Conservation (phyloP, 2,888 invertebrate species). For the Automeris io region DNA sequence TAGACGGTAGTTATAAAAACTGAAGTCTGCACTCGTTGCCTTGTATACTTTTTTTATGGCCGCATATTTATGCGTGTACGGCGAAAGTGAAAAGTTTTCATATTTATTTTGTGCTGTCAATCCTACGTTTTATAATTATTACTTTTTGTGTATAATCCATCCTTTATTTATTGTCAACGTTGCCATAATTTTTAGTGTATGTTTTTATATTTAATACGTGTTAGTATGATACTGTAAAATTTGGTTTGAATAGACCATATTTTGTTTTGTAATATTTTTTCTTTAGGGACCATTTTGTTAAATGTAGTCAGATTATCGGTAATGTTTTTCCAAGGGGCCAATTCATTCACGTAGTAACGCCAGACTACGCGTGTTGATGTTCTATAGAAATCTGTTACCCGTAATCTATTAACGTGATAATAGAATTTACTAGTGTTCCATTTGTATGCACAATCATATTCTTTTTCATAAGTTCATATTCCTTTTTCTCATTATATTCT, state of each 20-base stretch:
- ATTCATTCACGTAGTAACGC: conserved; percentile 46
- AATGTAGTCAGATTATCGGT: conserved; percentile 42
- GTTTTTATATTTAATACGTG: conserved; percentile 68
- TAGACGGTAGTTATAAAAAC: conserved; percentile 67
- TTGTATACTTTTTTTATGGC: conserved; percentile 67
- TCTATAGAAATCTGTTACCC: conserved; percentile 25
- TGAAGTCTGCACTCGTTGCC: conserved; percentile 77
- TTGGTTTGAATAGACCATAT: conserved; percentile 52
- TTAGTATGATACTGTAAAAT: conserved; percentile 49
- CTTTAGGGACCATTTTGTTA: conserved; percentile 74
- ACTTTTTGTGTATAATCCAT: conserved; percentile 62
- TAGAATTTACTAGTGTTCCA: conserved; percentile 55
- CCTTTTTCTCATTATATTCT: conserved; percentile 16
- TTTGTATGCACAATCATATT: conserved; percentile 69
- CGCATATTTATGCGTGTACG: conserved; percentile 51
- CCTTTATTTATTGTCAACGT: conserved; percentile 75
- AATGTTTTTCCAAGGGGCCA: conserved; percentile 27
- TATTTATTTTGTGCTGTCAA: conserved; percentile 63
- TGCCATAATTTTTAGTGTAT: conserved; percentile 77
- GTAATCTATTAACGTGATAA: conserved; percentile 62
- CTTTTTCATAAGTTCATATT: conserved; percentile 43
- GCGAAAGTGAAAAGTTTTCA: conserved; percentile 29
- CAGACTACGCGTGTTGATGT: conserved; percentile 43
- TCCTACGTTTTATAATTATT: conserved; percentile 33
- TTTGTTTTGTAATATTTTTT: conserved; percentile 59